Evolutionary conservation across 2,113 vertebrate species (phyloP), one percentile per base, ranked within the genome.

Genomic region (Upupa epops): DNA sequence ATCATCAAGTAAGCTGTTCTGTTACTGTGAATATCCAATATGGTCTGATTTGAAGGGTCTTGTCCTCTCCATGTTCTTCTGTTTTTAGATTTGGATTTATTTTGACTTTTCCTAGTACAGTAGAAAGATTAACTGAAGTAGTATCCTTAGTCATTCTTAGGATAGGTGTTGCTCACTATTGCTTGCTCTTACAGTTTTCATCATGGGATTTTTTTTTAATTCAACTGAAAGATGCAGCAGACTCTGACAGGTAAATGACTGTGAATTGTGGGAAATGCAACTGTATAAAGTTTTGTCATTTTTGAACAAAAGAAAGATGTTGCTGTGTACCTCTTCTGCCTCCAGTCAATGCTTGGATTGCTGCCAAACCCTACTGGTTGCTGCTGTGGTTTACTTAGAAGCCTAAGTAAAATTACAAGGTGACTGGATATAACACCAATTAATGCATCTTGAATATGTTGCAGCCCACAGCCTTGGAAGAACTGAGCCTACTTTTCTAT

Each of bases 331-430:
- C 91, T 90, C 32, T 88, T 48, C 21, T 54, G 56, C 18, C 45
- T 86, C 40, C 58, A 72, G 79, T 68, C 69, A 77, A 34, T 49
- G 48, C 45, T 71, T 91, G 83, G 90, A 94, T 29, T 83, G 17
- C 25, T 94, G 90, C 61, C 86, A 58, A n/a, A 93, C 46, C 18
- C 28, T 1, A 0, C 15, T 83, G 65, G 56, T 61, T 86, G 40
- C 31, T 88, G 28, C 61, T 84, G 90, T 84, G 69, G 65, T 81
- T n/a, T n/a, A n/a, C n/a, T n/a, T 78, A 78, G 65, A 18, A 92
- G 29, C 18, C 66, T 86, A 81, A 93, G 83, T 64, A 54, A 91
- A 86, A 65, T 83, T 92, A 94, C 88, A 80, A 92, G 54, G 26
- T 0, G 5, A 21, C 54, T 90, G 49, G 25, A 42, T 58, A 34